Evolutionary conservation across 1,140 invertebrate genomes (phyloP).

Genomic region (Calliphora vicina): DNA sequence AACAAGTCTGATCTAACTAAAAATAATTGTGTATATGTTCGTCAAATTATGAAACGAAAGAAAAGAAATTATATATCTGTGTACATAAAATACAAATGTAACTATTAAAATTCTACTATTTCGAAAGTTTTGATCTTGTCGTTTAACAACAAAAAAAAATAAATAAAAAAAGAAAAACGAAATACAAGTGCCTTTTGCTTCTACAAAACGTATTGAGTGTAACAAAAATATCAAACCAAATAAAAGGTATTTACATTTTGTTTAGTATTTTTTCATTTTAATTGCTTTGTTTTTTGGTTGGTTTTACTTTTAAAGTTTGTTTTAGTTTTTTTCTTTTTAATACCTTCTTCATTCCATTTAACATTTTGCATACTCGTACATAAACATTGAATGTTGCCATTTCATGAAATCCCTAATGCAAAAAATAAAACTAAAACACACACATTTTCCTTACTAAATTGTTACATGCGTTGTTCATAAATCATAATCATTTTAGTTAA

Average conservation of each 20-base stretch:
- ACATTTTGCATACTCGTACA: background rate
- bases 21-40: background rate
- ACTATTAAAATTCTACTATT: background rate
- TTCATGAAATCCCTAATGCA: no score
- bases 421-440: no score
- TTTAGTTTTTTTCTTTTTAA: background rate
- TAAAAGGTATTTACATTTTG: slow-evolving; percentile 4
- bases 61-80: background rate
- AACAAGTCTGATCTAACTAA: background rate
- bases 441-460: no score
- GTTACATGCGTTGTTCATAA: no score
- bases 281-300: background rate
- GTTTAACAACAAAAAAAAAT: no score
- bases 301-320: background rate
- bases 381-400: no score
- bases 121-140: background rate
- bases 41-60: background rate
- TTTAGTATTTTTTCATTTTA: background rate
- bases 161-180: no score
- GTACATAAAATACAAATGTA: no score
- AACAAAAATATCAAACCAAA: background rate
- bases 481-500: no score
- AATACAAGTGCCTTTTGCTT: background rate
- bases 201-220: background rate
- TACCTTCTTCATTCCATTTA: background rate